A percentile compares a stretch with the other conserved stretches of the same genome.
Conservation (phyloP, 2,888 invertebrate species). For the Eilema griseolum region DNA sequence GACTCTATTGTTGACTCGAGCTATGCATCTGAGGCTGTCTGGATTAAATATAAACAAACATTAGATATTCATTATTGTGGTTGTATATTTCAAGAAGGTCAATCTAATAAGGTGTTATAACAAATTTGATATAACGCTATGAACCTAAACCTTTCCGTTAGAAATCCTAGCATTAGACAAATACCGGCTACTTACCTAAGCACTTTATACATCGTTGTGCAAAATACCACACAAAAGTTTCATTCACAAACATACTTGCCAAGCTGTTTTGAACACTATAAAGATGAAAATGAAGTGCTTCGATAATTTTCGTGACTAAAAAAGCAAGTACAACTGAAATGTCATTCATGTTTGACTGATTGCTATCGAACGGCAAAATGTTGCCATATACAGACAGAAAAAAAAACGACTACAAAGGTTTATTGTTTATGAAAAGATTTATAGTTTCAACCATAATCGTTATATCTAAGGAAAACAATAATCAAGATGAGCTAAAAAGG, state of each 20-base stretch:
- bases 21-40: no score
- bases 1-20: no score
- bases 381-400: conserved; percentile 58
- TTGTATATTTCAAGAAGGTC: not conserved
- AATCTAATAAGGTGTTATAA: not conserved
- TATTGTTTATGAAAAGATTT: conserved; percentile 37
- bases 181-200: conserved; percentile 48
- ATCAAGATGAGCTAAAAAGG: not conserved
- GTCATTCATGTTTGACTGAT: conserved; percentile 75
- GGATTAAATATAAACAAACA: no score
- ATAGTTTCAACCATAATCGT: not conserved
- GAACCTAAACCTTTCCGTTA: conserved; percentile 27
- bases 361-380: conserved; percentile 67
- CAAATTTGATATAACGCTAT: not conserved
- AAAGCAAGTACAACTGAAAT: conserved; percentile 56
- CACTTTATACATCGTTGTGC: conserved; percentile 43
- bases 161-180: conserved; percentile 49
- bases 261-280: conserved; percentile 25
- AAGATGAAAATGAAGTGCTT: not conserved
- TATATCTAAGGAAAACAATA: not conserved
- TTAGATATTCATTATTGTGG: no score
- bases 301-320: not conserved
- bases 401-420: conserved; percentile 48
- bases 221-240: conserved; percentile 22
- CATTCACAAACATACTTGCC: conserved; percentile 17